A percentile compares a stretch with the other conserved stretches of the same genome.
These are phyloP conservation scores for Cephus nigrinus DNA, from an alignment of 2,888 invertebrate species.

Conservation along the genomic window DNA sequence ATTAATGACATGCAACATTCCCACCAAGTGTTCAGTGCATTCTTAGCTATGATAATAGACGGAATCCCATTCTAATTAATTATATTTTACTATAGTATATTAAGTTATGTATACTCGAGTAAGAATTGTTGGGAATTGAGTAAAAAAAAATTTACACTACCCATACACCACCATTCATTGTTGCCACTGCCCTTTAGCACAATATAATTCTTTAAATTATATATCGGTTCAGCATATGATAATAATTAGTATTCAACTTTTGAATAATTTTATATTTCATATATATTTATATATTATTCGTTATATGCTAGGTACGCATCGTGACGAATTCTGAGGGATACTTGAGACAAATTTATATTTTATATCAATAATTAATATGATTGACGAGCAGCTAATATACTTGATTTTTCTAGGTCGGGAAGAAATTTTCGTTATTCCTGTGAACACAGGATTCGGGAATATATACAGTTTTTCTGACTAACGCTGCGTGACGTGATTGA, in stretches of 20 bases:
- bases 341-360: not conserved
- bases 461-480: conserved; percentile 28
- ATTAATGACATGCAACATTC: conserved; percentile 53
- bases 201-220: not conserved
- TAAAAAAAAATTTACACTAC: not conserved
- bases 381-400: not conserved
- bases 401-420: not conserved
- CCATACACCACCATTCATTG: not conserved
- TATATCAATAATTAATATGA: not conserved
- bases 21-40: conserved; percentile 41
- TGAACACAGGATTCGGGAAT: conserved; percentile 59
- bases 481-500: conserved; percentile 33
- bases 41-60: conserved; percentile 6
- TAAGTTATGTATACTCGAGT: not conserved
- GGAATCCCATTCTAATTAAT: not conserved
- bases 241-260: not conserved
- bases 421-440: conserved; percentile 34
- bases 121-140: not conserved
- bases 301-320: not conserved
- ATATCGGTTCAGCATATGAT: not conserved
- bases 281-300: not conserved
- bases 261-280: not conserved
- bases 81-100: not conserved
- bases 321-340: not conserved
- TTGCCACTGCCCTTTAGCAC: not conserved